A percentile compares a stretch with the other conserved stretches of the same genome.
phyloP scores from a whole-genome alignment of 2,888 invertebrate species.

The Eulithis prunata region DNA sequence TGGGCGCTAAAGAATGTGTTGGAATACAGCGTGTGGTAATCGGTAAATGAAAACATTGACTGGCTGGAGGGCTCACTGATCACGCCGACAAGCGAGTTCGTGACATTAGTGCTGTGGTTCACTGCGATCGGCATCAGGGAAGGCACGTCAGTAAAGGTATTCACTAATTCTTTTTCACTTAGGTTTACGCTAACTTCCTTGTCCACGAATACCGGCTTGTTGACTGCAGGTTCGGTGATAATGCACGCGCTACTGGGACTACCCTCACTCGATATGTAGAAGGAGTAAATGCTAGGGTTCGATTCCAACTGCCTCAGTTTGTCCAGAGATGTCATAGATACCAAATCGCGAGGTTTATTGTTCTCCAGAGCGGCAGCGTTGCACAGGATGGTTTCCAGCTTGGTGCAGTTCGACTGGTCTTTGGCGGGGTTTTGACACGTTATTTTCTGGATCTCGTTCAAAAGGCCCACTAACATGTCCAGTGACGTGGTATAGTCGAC shows the following conservation, averaged over 20 bases:
- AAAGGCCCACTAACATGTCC: conserved; percentile 69
- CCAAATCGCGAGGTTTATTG: conserved; percentile 45
- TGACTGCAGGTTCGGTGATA: conserved; percentile 1
- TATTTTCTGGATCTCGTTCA: conserved; percentile 77
- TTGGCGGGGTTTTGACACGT: conserved; percentile 57
- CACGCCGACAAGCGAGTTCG: conserved; percentile 52
- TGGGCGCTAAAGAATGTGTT: conserved; percentile 40
- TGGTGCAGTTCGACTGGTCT: conserved; percentile 39
- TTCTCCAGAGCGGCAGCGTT: conserved; percentile 45
- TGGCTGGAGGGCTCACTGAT: conserved; percentile 55
- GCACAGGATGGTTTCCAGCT: conserved; percentile 54
- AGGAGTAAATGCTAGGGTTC: conserved; percentile 55
- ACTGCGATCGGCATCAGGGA: conserved; percentile 51
- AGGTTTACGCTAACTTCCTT: conserved; percentile 63
- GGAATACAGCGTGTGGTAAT: conserved; percentile 46
- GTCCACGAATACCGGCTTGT: conserved; percentile 49
- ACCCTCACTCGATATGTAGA: conserved; percentile 51
- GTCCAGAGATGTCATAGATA: conserved; percentile 59
- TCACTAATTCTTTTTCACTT: conserved; percentile 46
- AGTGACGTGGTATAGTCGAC: conserved; percentile 66
- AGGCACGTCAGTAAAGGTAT: conserved; percentile 58
- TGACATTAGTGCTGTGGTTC: conserved; percentile 50
- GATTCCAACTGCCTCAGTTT: conserved; percentile 58
- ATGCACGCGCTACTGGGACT: conserved; percentile 11
- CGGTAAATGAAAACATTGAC: conserved; percentile 51